Evolutionary conservation across 2,888 invertebrate species (phyloP), one percentile per base, ranked within the genome.

Genomic region (Chalcis sispes): DNA sequence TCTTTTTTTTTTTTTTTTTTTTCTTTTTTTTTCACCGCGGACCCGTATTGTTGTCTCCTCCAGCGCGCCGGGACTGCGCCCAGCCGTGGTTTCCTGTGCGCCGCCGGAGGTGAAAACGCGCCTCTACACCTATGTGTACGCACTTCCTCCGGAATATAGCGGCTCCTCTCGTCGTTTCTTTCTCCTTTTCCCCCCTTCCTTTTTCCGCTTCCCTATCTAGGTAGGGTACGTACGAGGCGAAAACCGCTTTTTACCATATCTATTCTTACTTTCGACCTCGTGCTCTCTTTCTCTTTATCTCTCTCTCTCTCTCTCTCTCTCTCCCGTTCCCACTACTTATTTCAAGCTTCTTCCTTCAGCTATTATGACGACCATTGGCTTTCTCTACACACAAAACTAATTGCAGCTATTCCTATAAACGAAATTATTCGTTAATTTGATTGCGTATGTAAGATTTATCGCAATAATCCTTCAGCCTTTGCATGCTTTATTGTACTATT

Each of bases 51-150:
- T n/a, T 27, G 36, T 52, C 52, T 54, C 25, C 2, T 8, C 15
- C 23, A 23, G 18, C 32, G 50, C 25, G 25, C 50, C 66, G 72
- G 77, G 59, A 46, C 46, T 48, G 46, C 40, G 52, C 7, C 32
- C 1, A 20, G 29, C 13, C 23, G 48, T 52, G 36, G 59, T 32
- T 65, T 65, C 65, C 48, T 50, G 65, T 18, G 27, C 27, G 13
- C 27, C 13, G 20, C 10, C 23, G 3, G 36, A 56, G 36, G 58
- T 59, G 58, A 59, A 59, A 59, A 59, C 36, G 36, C 58, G 4
- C 36, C 27, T 1, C 36, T 32, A 3, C 15, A 27, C n/a, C 8
- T 29, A 5, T 7, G 29, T 56, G 56, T 3, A 20, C 18, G 52
- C 40, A 61, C 61, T 61, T 61, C 61, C 61, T 61, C 42, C 36